Percentiles rank a stretch among this genome's conserved stretches.
phyloP scores from a whole-genome alignment of 2,797 vertebrate species.

The Intellagama lesueurii region DNA sequence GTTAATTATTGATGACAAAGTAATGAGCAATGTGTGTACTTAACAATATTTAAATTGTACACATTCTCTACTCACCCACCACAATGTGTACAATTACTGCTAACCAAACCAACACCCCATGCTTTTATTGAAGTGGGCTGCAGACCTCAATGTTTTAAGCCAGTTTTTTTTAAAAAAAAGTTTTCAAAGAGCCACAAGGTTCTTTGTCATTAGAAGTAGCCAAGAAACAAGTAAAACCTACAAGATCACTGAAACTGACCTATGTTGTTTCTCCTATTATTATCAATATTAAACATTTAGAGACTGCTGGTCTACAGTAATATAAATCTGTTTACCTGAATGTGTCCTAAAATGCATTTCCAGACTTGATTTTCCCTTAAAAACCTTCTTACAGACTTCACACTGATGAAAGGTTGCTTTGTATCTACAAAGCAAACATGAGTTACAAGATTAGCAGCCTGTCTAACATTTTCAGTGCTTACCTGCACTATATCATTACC shows the following conservation, averaged over 20 bases:
- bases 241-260: neutral
- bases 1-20: neutral
- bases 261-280: conserved; percentile 23
- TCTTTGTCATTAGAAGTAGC: neutral
- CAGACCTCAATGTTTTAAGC: neutral
- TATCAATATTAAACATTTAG: conserved; percentile 6
- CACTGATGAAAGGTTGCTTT: conserved; percentile 97
- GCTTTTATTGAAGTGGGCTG: neutral
- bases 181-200: neutral
- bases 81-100: neutral
- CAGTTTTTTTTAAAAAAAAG: too few species aligned
- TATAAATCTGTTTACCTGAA: conserved; percentile 85
- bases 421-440: conserved; percentile 82
- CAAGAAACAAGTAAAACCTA: neutral
- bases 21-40: neutral
- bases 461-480: neutral
- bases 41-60: neutral
- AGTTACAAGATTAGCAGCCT: conserved; percentile 24
- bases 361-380: conserved; percentile 97
- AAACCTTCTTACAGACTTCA: conserved; percentile 99
- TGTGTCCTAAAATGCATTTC: conserved; percentile 99
- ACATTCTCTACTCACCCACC: neutral
- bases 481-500: conserved; percentile 4
- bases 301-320: neutral
- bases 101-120: neutral